Conservation (phyloP, 2,113 vertebrate genomes). For the Promerops cafer region DNA sequence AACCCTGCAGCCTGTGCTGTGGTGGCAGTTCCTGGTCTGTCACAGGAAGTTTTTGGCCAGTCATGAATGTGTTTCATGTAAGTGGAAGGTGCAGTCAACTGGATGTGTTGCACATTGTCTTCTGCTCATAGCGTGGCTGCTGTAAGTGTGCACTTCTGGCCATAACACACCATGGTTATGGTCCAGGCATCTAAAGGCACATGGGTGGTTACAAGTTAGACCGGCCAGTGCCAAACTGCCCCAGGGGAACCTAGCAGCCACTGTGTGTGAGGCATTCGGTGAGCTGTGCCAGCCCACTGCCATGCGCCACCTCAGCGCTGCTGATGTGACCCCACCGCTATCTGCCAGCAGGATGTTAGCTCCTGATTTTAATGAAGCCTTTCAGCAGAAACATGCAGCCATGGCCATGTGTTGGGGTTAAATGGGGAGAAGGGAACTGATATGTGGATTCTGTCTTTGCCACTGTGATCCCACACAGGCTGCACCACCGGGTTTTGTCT, state of each 20-base stretch:
- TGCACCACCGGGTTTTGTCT: neutral
- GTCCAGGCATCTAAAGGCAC: neutral
- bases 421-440: neutral
- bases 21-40: neutral
- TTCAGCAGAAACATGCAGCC: neutral
- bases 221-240: neutral
- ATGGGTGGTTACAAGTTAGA: accelerated
- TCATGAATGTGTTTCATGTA: neutral
- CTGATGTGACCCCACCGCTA: accelerated
- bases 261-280: neutral
- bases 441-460: neutral
- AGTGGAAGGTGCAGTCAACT: neutral
- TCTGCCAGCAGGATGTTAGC: neutral
- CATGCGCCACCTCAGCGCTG: accelerated
- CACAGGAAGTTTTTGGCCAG: neutral
- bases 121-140: accelerated
- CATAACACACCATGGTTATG: accelerated
- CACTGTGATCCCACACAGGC: neutral
- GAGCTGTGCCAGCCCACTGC: neutral
- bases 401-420: accelerated
- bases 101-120: accelerated
- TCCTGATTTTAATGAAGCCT: neutral
- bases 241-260: accelerated
- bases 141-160: accelerated
- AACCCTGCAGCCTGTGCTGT: neutral